A percentile compares a stretch with the other conserved stretches of the same genome.
Conservation (phyloP, 1,140 invertebrate genomes). For the Philopotamus ludificatus region DNA sequence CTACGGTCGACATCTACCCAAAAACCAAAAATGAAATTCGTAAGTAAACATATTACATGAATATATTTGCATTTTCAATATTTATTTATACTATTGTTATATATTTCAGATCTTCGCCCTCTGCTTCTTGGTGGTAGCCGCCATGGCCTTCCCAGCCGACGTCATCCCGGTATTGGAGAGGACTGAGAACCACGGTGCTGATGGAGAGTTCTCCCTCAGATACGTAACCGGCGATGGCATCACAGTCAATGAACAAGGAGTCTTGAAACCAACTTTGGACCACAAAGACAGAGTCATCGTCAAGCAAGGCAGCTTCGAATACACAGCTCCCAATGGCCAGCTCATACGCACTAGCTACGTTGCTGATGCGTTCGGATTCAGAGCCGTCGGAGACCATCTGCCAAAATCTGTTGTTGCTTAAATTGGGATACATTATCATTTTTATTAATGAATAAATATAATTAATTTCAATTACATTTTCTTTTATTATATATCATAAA, state of each 20-base stretch:
- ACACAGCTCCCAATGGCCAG: conserved; percentile 47
- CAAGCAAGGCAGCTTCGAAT: conserved; percentile 45
- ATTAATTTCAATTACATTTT: too few species aligned
- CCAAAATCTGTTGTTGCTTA: conserved; percentile 43
- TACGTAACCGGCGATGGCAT: conserved; percentile 50
- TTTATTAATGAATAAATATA: too few species aligned
- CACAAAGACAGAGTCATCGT: conserved; percentile 45
- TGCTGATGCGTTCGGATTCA: conserved; percentile 48
- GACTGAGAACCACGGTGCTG: conserved; percentile 48
- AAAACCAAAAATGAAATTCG: conserved; percentile 26
- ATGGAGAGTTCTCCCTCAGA: conserved; percentile 49
- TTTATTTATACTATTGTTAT: too few species aligned
- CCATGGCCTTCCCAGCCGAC: conserved; percentile 1
- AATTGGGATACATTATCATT: too few species aligned
- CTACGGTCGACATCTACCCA: too few species aligned
- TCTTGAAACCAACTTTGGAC: conserved; percentile 44
- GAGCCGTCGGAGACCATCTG: conserved; percentile 48
- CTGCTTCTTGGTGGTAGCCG: not conserved
- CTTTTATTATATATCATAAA: too few species aligned
- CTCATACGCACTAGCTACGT: conserved; percentile 47
- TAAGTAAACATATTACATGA: not conserved
- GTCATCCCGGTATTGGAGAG: conserved; percentile 36
- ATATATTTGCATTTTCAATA: too few species aligned
- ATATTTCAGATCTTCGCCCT: conserved; percentile 1
- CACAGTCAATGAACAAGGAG: conserved; percentile 46